phyloP scores from a whole-genome alignment of 2,888 invertebrate genomes.

The Crossocerus cetratus region DNA sequence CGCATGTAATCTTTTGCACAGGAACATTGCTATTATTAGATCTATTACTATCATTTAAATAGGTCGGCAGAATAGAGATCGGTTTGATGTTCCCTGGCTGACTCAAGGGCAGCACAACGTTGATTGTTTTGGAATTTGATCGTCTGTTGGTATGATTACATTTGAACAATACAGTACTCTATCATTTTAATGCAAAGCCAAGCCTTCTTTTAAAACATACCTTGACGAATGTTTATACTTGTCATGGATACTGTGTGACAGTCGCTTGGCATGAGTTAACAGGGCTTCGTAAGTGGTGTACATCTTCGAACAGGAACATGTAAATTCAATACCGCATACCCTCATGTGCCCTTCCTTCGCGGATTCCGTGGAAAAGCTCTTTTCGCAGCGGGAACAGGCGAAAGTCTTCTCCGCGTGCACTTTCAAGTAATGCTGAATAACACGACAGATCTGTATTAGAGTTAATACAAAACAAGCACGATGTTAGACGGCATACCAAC shows the following conservation, averaged over 20 bases:
- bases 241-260: slow-evolving; percentile 67
- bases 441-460: neutral
- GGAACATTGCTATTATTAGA: slow-evolving; percentile 5
- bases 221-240: slow-evolving; percentile 67
- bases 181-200: slow-evolving; percentile 9
- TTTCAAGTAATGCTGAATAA: slow-evolving; percentile 75
- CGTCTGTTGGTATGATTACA: slow-evolving; percentile 43
- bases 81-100: slow-evolving; percentile 50
- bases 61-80: slow-evolving; percentile 58
- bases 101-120: slow-evolving; percentile 32
- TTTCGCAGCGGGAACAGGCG: slow-evolving; percentile 71
- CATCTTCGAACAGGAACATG: slow-evolving; percentile 70
- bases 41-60: slow-evolving; percentile 29
- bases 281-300: slow-evolving; percentile 75
- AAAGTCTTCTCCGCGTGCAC: slow-evolving; percentile 76
- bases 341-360: slow-evolving; percentile 72
- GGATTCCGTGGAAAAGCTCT: slow-evolving; percentile 75
- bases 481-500: slow-evolving; percentile 51
- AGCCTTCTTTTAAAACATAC: slow-evolving; percentile 50
- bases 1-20: slow-evolving; percentile 50
- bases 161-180: slow-evolving; percentile 12
- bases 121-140: slow-evolving; percentile 44
- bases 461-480: neutral
- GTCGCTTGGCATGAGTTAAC: slow-evolving; percentile 74
- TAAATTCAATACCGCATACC: slow-evolving; percentile 74